Conservation (phyloP, 2,797 vertebrate species). For the Nyctibius grandis region DNA sequence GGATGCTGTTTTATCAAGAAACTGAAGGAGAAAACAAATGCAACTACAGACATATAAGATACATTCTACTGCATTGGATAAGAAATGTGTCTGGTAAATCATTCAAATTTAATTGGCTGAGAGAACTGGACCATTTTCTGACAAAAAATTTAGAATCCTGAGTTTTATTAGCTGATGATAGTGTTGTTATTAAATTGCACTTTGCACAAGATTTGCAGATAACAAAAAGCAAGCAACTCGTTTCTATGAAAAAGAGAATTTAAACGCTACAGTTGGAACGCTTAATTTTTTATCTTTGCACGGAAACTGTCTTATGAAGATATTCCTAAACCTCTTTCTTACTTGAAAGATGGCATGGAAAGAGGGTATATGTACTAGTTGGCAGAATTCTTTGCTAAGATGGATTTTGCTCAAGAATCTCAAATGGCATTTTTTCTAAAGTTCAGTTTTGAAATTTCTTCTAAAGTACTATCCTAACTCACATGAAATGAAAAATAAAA, state of each 20-base stretch:
- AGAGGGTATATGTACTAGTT: rapidly evolving
- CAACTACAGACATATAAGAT: background rate
- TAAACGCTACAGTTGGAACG: background rate
- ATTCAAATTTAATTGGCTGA: background rate
- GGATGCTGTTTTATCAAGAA: background rate
- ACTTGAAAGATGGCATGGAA: background rate
- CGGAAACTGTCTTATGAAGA: background rate
- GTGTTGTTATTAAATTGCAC: background rate
- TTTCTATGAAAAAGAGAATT: background rate
- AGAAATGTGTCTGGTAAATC: background rate
- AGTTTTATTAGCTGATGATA: background rate
- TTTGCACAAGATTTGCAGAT: background rate
- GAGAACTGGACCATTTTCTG: background rate
- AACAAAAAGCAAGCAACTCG: background rate
- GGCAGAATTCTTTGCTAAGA: background rate
- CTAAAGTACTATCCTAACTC: background rate
- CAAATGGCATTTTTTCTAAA: background rate
- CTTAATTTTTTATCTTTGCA: background rate
- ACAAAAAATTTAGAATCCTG: background rate
- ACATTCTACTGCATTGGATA: background rate
- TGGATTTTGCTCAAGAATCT: background rate
- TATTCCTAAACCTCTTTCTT: background rate
- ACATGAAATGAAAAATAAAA: background rate
- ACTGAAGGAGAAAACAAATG: background rate
- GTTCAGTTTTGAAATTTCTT: background rate